Conservation (phyloP, 30 jellyfish, hydroid and myxozoan genomes). For the Nemopilema nomurai region DNA sequence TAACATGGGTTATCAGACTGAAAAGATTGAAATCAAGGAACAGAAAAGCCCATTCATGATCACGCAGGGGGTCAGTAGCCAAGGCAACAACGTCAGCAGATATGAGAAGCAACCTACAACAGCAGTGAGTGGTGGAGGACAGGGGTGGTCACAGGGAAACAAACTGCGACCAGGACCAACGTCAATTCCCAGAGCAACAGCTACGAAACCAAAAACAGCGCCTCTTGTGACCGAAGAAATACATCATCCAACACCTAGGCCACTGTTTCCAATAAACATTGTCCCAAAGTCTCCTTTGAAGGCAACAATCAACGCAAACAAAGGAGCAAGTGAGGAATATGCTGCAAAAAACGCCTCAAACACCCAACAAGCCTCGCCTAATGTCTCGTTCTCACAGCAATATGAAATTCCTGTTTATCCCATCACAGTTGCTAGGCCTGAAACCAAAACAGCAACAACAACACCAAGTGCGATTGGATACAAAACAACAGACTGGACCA, state of each 20-base stretch:
- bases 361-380: neutral
- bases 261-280: constrained; percentile 20
- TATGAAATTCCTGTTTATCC: neutral
- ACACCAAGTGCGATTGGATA: constrained; percentile 41
- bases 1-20: neutral
- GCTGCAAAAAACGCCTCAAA: neutral
- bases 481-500: constrained; percentile 53
- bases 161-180: neutral
- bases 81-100: neutral
- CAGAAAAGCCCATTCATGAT: neutral
- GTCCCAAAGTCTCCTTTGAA: neutral
- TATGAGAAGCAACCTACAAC: neutral
- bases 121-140: neutral
- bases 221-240: constrained; percentile 15
- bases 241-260: constrained; percentile 58
- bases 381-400: neutral
- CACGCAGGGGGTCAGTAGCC: neutral
- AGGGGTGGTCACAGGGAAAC: neutral
- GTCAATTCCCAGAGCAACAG: neutral
- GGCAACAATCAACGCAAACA: neutral
- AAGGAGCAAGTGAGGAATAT: neutral
- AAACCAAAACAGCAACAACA: constrained; percentile 16
- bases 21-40: neutral
- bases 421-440: neutral
- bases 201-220: constrained; percentile 22